Conservation (phyloP, 92 coral and sea anemone genomes). For the Isaurus tuberculatus region DNA sequence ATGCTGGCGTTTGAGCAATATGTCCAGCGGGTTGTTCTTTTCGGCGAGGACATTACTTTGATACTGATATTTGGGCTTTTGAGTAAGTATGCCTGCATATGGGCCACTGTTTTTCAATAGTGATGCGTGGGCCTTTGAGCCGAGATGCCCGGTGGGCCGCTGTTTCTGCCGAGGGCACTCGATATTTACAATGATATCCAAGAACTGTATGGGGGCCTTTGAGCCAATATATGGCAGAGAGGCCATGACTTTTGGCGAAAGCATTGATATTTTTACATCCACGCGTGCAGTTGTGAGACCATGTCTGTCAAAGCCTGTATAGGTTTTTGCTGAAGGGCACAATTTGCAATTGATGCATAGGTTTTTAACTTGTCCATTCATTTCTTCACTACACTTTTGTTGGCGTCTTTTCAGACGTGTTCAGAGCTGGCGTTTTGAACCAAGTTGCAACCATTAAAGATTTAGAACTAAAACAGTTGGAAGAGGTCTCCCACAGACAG, state of each 20-base stretch:
- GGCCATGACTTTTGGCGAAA: not conserved
- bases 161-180: no score
- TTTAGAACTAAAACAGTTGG: not conserved
- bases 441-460: not conserved
- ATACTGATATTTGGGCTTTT: not conserved
- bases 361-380: no score
- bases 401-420: slow-evolving; percentile 7
- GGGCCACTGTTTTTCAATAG: no score
- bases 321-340: no score
- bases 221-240: no score
- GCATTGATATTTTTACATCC: not conserved
- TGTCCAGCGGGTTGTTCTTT: not conserved
- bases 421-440: not conserved
- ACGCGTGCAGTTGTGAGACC: no score
- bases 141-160: slow-evolving; percentile 15
- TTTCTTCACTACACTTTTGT: not conserved
- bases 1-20: not conserved
- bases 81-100: no score
- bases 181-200: not conserved
- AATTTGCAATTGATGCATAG: no score
- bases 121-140: no score
- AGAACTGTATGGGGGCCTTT: not conserved
- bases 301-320: no score
- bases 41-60: not conserved
- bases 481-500: no score